Base-by-base conservation (phyloP, 2,888 invertebrate species). In the Dicycla oo region DNA sequence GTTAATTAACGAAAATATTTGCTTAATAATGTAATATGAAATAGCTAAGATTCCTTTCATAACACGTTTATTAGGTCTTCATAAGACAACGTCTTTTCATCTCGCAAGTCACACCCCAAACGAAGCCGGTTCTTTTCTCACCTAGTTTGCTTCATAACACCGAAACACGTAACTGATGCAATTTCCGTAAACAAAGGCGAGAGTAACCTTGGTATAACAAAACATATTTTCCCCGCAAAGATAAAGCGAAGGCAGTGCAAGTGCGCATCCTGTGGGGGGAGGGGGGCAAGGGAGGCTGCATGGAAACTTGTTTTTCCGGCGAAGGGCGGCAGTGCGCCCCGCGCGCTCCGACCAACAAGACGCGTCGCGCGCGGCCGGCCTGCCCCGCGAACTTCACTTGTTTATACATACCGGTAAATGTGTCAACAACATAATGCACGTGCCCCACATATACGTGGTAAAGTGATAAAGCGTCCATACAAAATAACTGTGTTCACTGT, bases 311-410 rank as follows among this genome's bases (percentile, higher is more conserved):
- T 90, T 93, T 93, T 93, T 89, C 93, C 88, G 82, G 76, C 87
- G 84, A 80, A 87, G 87, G 91, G 91, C 94, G 94, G 91, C 94
- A 95, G 95, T 95, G 92, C 92, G 94, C 94, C 91, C 87, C 90
- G 92, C 90, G 94, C 90, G 88, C 88, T 86, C 87, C 81, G 57
- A 73, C 74, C 8, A 66, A 75, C 79, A 78, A 80, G 86, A 78
- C 85, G 86, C 85, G 70, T 85, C 83, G 87, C 89, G 88, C 87
- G 82, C 81, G 82, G 76, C 64, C 75, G 58, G 43, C 58, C 68
- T 53, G 26, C 61, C 68, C 69, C 81, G 83, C 80, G 86, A 84
- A 81, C 87, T 77, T 69, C 72, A 81, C 76, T 83, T 82, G 78
- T 79, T 71, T 80, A 80, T 83, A 84, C 62, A 84, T 78, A 86